Conservation (phyloP, 2,113 vertebrate species). For the Antechinus flavipes region DNA sequence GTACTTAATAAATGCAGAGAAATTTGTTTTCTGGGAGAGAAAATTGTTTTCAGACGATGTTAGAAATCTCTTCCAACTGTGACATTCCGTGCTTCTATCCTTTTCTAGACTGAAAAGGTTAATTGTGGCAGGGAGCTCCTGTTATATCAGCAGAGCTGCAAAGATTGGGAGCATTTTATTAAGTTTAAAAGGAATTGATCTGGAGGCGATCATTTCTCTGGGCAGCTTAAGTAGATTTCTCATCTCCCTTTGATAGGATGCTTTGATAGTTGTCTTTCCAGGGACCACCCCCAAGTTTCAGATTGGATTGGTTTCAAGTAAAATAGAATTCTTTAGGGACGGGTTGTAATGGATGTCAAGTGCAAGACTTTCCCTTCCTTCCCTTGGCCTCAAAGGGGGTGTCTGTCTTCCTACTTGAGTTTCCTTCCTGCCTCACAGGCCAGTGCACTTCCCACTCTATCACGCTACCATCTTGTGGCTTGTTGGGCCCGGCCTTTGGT, state of each 20-base stretch:
- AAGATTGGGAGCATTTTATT: neutral
- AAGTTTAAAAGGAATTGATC: neutral
- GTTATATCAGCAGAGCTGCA: neutral
- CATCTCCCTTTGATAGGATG: neutral
- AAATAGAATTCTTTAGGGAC: neutral
- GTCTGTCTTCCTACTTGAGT: neutral
- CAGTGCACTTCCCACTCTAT: neutral
- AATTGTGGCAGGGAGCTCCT: neutral
- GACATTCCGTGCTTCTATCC: neutral
- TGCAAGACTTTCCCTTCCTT: neutral
- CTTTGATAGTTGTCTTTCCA: neutral
- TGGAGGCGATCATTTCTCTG: neutral
- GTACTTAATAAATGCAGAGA: neutral
- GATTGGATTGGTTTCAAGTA: neutral
- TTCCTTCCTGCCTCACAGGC: neutral
- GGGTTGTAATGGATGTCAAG: neutral
- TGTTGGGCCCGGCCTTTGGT: neutral
- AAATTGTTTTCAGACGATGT: neutral
- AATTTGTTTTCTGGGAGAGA: neutral
- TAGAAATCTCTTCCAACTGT: neutral
- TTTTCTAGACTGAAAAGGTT: neutral
- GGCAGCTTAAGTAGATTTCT: neutral
- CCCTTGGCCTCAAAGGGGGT: neutral
- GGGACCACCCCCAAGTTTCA: neutral
- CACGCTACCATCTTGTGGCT: neutral